A percentile compares a stretch with the other conserved stretches of the same genome.
These are phyloP conservation scores for Anastrepha ludens DNA, from an alignment of 1,140 invertebrate species.

Conservation along the genomic window DNA sequence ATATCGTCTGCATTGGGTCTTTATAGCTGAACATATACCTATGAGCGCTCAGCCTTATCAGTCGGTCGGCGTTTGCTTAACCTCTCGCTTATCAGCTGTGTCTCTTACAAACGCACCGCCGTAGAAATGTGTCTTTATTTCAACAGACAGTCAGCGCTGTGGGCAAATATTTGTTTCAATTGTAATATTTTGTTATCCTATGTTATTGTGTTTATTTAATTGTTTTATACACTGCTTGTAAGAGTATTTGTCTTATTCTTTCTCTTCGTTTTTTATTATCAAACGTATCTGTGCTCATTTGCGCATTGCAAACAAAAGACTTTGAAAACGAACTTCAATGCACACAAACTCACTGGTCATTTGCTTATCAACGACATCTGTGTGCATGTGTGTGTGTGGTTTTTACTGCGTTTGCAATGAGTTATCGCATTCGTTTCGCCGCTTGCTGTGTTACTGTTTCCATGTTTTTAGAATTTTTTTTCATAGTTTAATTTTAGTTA, in stretches of 20 bases:
- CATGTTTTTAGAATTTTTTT: background rate
- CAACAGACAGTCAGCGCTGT: background rate
- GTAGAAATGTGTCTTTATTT: too few relatives aligned
- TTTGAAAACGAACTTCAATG: slow-evolving; percentile 48
- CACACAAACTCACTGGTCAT: background rate
- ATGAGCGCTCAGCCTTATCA: slow-evolving; percentile 21
- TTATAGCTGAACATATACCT: background rate
- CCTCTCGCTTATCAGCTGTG: slow-evolving; percentile 20
- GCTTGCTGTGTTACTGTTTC: too few relatives aligned
- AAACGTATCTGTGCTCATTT: background rate
- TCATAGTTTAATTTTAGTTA: background rate
- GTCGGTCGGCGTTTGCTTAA: slow-evolving; percentile 34
- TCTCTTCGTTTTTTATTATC: background rate
- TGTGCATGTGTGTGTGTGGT: background rate
- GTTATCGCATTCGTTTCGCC: background rate
- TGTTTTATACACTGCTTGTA: background rate
- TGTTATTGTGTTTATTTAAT: background rate
- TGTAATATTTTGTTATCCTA: background rate
- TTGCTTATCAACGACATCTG: slow-evolving; percentile 4
- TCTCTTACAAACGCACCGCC: background rate
- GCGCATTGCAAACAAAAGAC: slow-evolving; percentile 42
- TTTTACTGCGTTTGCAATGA: background rate
- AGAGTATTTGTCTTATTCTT: background rate
- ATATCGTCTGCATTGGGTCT: background rate
- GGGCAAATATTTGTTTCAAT: background rate